These are phyloP conservation scores for Ailurus styani DNA, from an alignment of 2,113 vertebrate species.

Conservation along the genomic window DNA sequence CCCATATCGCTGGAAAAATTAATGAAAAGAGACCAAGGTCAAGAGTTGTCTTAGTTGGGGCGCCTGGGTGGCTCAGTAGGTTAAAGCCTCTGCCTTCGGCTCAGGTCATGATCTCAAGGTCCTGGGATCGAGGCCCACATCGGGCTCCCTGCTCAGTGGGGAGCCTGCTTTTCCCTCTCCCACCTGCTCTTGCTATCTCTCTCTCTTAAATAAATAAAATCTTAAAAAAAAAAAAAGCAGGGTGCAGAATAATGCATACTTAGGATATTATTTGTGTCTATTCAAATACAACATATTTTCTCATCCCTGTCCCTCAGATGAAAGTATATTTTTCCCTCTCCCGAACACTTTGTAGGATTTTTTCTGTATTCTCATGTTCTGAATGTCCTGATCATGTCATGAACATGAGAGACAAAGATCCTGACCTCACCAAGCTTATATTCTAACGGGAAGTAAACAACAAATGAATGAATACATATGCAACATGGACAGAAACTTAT, in stretches of 20 bases:
- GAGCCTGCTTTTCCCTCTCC: not conserved
- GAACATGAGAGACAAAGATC: not conserved
- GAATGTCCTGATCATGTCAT: not conserved
- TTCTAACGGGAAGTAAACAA: not conserved
- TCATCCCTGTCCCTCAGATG: not conserved
- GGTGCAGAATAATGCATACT: not conserved
- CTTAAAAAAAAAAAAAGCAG: not conserved
- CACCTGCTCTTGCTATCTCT: not conserved
- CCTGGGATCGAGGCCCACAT: not conserved
- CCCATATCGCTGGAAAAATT: not conserved
- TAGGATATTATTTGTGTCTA: not conserved
- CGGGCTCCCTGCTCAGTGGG: not conserved
- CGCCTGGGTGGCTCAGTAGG: fast-evolving
- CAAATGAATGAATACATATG: not conserved
- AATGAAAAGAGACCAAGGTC: not conserved
- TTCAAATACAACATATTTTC: not conserved
- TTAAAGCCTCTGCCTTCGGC: not conserved
- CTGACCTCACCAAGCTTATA: not conserved
- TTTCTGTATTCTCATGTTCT: not conserved
- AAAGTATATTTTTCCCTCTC: not conserved
- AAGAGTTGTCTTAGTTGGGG: not conserved
- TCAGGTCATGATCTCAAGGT: not conserved
- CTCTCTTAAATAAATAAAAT: not conserved
- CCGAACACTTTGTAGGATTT: not conserved
- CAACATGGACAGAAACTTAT: not conserved